Evolutionary conservation across 1,140 invertebrate genomes (phyloP), one percentile per base, ranked within the genome.

Genomic region (Leptopilina clavipes): DNA sequence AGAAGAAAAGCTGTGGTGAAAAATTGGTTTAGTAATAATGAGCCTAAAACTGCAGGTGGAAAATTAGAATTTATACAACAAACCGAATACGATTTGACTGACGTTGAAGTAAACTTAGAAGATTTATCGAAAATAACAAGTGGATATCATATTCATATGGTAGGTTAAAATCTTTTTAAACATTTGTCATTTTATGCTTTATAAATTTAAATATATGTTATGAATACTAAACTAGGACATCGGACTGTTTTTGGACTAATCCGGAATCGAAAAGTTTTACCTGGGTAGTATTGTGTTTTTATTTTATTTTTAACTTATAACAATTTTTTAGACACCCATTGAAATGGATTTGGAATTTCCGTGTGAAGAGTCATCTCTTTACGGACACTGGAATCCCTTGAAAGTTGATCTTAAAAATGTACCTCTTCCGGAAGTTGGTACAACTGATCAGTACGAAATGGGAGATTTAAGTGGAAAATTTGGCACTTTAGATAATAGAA

Each of bases 381-480:
- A 96, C 77, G 95, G 93, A 10, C 93, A 94, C 52, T 98, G 94
- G 92, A 97, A 98, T 90, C 97, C 97, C 0, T 93, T 94, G 75
- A 91, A 93, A 40, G 91, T 96, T 0, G 93, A 94, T 84, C 90
- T 92, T 1, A 90, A 90, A 1, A 86, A 91, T 1, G 92, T 92
- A 25, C 95, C 95, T 0, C 89, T 91, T 1, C 88, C 94, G 1
- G 90, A 89, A 9, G 91, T 92, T 82, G 94, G 96, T 48, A 96
- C 94, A 0, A 92, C 93, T 14, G 97, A 98, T 91, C 94, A 97
- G 83, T 97, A 97, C 85, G 94, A 96, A 91, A 93, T 97, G 82
- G 97, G 97, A 0, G 96, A 98, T 88, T 88, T 99, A 0, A 97
- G 96, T 86, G 94, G 95, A 17, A 99, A 98, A 91, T 97, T 96